Conservation (phyloP, 2,113 vertebrate species). For the Prunella himalayana region DNA sequence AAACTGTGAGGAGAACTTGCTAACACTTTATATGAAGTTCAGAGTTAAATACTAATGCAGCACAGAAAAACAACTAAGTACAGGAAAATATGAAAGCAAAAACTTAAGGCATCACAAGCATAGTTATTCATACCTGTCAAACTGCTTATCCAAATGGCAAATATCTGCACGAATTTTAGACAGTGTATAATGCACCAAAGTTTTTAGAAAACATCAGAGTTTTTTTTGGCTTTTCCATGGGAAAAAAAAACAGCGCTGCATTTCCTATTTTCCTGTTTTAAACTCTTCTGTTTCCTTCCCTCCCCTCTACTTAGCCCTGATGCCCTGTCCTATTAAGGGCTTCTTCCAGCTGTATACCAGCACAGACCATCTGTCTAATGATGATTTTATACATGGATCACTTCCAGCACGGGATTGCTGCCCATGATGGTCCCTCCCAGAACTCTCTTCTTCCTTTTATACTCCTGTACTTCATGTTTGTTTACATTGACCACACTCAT, state of each 20-base stretch:
- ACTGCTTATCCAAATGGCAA: not conserved
- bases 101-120: not conserved
- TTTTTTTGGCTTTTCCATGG: not conserved
- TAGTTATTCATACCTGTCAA: not conserved
- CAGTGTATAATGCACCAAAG: not conserved
- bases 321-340: not conserved
- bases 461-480: not conserved
- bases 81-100: not conserved
- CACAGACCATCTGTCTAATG: not conserved
- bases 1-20: not conserved
- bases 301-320: not conserved
- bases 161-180: not conserved
- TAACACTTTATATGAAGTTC: not conserved
- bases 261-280: not conserved
- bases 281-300: not conserved
- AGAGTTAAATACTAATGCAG: not conserved
- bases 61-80: not conserved
- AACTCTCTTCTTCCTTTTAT: not conserved
- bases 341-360: not conserved
- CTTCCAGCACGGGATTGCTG: not conserved
- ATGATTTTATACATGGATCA: not conserved
- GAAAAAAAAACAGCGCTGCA: not conserved
- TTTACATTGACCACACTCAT: not conserved
- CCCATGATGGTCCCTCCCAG: not conserved
- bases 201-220: fast-evolving